A percentile compares a stretch with the other conserved stretches of the same genome.
These are phyloP conservation scores for Leptinotarsa defecta DNA, from an alignment of 1,140 invertebrate genomes.

Conservation along the genomic window DNA sequence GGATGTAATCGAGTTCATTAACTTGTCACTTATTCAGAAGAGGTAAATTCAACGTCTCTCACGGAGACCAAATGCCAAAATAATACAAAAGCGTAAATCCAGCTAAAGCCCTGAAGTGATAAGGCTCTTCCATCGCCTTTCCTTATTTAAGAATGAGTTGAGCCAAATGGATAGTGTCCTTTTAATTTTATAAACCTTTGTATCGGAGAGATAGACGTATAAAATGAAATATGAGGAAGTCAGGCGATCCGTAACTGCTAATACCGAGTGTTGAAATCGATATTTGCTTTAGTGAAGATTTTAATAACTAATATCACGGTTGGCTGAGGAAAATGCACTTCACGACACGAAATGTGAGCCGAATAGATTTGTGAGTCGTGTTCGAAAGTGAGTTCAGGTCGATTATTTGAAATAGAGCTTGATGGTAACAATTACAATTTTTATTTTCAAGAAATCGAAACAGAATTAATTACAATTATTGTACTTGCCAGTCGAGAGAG, in stretches of 20 bases:
- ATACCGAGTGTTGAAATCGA: conserved; percentile 1
- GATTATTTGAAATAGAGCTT: no score
- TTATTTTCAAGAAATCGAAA: neutral
- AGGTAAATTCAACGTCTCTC: conserved; percentile 8
- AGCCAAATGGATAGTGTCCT: neutral
- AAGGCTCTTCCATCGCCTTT: conserved; percentile 1
- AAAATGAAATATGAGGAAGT: conserved; percentile 1
- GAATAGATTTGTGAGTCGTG: no score
- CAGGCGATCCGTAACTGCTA: neutral
- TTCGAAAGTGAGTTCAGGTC: no score
- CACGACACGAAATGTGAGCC: neutral
- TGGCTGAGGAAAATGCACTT: neutral
- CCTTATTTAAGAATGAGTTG: neutral
- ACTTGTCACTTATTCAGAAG: neutral
- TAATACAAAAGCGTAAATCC: conserved; percentile 8
- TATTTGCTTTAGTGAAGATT: neutral
- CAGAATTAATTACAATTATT: neutral
- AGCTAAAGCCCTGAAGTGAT: neutral
- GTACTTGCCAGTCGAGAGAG: no score
- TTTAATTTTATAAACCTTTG: conserved; percentile 7
- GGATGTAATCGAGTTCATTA: conserved; percentile 5
- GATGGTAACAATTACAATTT: no score
- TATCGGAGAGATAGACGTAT: conserved; percentile 2
- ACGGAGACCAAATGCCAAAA: conserved; percentile 3
- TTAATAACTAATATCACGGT: neutral